Evolutionary conservation across 2,888 invertebrate genomes (phyloP).

Genomic region (Perizoma flavofasciatum): DNA sequence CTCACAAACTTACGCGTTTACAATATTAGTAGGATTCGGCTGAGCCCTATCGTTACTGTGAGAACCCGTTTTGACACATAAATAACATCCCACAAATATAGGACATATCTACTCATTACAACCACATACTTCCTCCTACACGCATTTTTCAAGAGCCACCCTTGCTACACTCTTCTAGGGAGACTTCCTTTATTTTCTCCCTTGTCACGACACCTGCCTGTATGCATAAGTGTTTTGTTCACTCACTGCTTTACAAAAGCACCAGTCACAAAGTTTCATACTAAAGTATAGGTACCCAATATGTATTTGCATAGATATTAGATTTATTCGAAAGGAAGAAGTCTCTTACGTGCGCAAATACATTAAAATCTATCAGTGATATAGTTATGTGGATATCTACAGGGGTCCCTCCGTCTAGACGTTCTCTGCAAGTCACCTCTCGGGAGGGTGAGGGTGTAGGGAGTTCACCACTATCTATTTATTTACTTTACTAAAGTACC

Average conservation of each 20-base stretch:
- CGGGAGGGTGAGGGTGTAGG: slow-evolving; percentile 75
- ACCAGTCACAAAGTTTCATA: slow-evolving; percentile 11
- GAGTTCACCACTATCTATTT: slow-evolving; percentile 74
- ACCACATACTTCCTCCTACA: slow-evolving; percentile 43
- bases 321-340: slow-evolving; percentile 24
- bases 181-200: slow-evolving; percentile 45
- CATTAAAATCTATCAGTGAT: slow-evolving; percentile 48
- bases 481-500: slow-evolving; percentile 75
- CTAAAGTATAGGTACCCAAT: no score
- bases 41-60: slow-evolving; percentile 65
- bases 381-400: slow-evolving; percentile 54
- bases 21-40: no score
- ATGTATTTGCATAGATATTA: slow-evolving; percentile 17
- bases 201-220: slow-evolving; percentile 39
- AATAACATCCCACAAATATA: slow-evolving; percentile 47
- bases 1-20: no score
- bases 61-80: slow-evolving; percentile 52
- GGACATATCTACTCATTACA: slow-evolving; percentile 40
- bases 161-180: slow-evolving; percentile 45
- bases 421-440: slow-evolving; percentile 74
- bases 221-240: slow-evolving; percentile 33
- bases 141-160: slow-evolving; percentile 56
- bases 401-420: slow-evolving; percentile 80
- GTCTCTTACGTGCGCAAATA: slow-evolving; percentile 44
- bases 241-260: slow-evolving; percentile 22